phyloP scores from a whole-genome alignment of 2,797 vertebrate genomes.

The Falco naumanni region DNA sequence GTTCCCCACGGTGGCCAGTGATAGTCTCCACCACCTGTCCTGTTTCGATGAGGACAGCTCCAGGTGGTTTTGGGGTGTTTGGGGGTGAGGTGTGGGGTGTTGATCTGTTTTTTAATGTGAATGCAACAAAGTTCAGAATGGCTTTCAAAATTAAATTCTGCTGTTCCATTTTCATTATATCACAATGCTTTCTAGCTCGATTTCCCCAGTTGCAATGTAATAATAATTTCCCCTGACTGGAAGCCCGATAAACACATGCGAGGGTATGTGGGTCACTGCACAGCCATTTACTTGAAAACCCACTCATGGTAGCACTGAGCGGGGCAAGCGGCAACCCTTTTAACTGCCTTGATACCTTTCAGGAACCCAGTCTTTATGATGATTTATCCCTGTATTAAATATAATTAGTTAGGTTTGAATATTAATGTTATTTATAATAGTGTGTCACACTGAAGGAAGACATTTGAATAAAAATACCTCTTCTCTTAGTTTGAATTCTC shows the following conservation, averaged over 20 bases:
- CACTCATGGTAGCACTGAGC: background rate
- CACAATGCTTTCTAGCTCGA: background rate
- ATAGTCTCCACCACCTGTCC: background rate
- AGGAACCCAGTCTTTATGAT: background rate
- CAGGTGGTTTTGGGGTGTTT: background rate
- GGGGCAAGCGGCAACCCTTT: background rate
- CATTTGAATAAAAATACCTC: background rate
- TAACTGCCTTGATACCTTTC: background rate
- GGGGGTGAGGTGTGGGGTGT: background rate
- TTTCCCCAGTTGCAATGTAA: background rate
- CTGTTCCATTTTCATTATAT: background rate
- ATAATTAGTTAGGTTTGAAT: background rate
- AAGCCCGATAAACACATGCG: background rate
- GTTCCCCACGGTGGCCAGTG: fast-evolving
- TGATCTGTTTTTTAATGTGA: background rate
- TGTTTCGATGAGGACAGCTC: background rate
- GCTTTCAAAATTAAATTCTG: background rate
- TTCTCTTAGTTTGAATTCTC: background rate
- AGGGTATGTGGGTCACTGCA: background rate
- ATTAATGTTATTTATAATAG: background rate
- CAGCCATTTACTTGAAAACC: background rate
- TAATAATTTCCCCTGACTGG: background rate
- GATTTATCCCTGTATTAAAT: background rate
- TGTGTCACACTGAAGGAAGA: background rate
- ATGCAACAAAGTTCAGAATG: background rate